These are phyloP conservation scores for Apotomis betuletana DNA, from an alignment of 2,888 invertebrate genomes.

Conservation along the genomic window DNA sequence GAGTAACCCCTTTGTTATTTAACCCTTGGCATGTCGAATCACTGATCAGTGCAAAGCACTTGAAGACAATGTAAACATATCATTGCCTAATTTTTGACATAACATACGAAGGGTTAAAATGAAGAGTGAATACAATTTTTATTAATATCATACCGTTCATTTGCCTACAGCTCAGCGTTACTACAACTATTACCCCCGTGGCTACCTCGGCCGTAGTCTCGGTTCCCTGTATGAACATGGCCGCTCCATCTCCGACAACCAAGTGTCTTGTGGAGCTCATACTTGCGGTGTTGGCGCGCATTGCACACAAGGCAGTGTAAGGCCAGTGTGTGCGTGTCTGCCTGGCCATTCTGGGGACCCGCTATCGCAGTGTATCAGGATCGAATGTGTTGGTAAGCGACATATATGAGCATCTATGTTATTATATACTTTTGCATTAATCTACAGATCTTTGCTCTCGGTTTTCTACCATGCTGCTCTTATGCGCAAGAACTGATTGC, in stretches of 20 bases:
- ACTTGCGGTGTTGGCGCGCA: conserved; percentile 88
- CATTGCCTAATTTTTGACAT: too few relatives aligned
- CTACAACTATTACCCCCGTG: conserved; percentile 64
- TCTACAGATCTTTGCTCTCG: too few relatives aligned
- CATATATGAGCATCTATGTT: too few relatives aligned
- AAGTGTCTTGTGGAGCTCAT: conserved; percentile 79
- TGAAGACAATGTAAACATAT: too few relatives aligned
- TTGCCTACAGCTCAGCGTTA: conserved; percentile 66
- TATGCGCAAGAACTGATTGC: too few relatives aligned
- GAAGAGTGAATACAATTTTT: background rate
- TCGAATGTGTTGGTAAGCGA: conserved; percentile 87
- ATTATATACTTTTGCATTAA: too few relatives aligned
- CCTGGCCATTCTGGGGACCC: conserved; percentile 92
- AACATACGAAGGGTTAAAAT: too few relatives aligned
- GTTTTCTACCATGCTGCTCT: too few relatives aligned
- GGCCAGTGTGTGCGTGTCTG: conserved; percentile 91
- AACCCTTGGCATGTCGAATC: too few relatives aligned
- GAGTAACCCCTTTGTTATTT: too few relatives aligned
- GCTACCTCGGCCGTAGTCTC: conserved; percentile 63
- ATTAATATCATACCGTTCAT: background rate
- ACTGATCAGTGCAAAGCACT: too few relatives aligned
- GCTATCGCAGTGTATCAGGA: conserved; percentile 87
- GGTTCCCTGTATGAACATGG: conserved; percentile 68
- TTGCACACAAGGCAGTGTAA: conserved; percentile 86
- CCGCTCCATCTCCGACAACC: conserved; percentile 74